A percentile compares a stretch with the other conserved stretches of the same genome.
These are phyloP conservation scores for Agrotis clavis DNA, from an alignment of 2,888 invertebrate species.

Conservation along the genomic window DNA sequence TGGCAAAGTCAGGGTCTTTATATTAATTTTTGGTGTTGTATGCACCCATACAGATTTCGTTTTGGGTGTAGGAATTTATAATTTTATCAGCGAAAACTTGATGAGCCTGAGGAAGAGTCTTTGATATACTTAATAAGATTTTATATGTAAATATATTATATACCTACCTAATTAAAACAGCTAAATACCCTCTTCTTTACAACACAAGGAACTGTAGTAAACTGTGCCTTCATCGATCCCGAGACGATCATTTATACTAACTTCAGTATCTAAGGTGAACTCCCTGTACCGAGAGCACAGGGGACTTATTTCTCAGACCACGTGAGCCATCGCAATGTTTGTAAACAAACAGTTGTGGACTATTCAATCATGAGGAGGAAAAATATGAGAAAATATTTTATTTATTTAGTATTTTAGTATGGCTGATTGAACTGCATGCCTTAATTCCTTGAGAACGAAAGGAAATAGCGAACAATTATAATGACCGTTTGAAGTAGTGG, in stretches of 20 bases:
- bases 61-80: no score
- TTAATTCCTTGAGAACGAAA: no score
- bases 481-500: no score
- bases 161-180: slow-evolving; percentile 21
- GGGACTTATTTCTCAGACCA: slow-evolving; percentile 30
- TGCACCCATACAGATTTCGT: no score
- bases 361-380: slow-evolving; percentile 31
- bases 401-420: neutral
- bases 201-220: slow-evolving; percentile 4
- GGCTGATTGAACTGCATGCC: no score
- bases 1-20: no score
- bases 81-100: no score
- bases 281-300: slow-evolving; percentile 38
- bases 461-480: no score
- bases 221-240: slow-evolving; percentile 28
- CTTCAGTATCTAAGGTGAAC: slow-evolving; percentile 32
- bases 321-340: slow-evolving; percentile 20
- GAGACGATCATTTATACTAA: slow-evolving; percentile 40
- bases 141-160: neutral
- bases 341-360: slow-evolving; percentile 16
- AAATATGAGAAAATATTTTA: slow-evolving; percentile 1
- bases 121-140: no score
- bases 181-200: slow-evolving; percentile 13
- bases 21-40: no score
- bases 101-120: no score